These are phyloP conservation scores for Euthynnus affinis DNA, from an alignment of 2,797 vertebrate species.

Conservation along the genomic window DNA sequence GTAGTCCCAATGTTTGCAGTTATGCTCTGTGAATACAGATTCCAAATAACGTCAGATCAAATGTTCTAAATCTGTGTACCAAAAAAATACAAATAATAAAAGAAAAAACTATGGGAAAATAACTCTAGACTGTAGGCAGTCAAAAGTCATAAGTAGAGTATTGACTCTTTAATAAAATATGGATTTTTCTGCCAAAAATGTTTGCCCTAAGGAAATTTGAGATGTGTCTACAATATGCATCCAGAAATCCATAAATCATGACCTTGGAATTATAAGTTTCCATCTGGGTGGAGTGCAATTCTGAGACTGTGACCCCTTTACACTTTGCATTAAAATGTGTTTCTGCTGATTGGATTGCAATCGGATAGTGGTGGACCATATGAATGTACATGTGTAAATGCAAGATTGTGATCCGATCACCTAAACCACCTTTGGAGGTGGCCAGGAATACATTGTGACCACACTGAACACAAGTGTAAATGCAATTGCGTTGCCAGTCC, in stretches of 20 bases:
- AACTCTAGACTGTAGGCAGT: conserved; percentile 27
- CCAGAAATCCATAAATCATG: conserved; percentile 62
- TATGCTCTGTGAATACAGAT: conserved; percentile 13
- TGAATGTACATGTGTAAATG: no score
- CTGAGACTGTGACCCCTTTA: no score
- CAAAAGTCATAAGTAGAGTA: conserved; percentile 53
- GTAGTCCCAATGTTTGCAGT: conserved; percentile 14
- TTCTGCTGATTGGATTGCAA: no score
- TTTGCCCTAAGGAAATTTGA: conserved; percentile 49
- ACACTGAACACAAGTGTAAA: no score
- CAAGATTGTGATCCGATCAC: no score
- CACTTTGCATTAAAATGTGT: no score
- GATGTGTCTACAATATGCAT: conserved; percentile 36
- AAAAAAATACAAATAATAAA: conserved; percentile 1
- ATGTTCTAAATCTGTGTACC: conserved; percentile 1
- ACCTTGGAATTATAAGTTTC: conserved; percentile 48
- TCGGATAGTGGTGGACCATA: no score
- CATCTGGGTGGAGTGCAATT: conserved; percentile 13
- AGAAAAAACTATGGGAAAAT: conserved; percentile 25
- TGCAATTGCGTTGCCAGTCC: no score
- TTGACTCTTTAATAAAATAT: conserved; percentile 65
- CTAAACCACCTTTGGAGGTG: no score
- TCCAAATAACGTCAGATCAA: conserved; percentile 12
- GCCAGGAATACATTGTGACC: no score
- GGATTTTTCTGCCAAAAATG: conserved; percentile 45